Evolutionary conservation across 2,888 invertebrate genomes (phyloP).

Genomic region (Drosophila testacea): DNA sequence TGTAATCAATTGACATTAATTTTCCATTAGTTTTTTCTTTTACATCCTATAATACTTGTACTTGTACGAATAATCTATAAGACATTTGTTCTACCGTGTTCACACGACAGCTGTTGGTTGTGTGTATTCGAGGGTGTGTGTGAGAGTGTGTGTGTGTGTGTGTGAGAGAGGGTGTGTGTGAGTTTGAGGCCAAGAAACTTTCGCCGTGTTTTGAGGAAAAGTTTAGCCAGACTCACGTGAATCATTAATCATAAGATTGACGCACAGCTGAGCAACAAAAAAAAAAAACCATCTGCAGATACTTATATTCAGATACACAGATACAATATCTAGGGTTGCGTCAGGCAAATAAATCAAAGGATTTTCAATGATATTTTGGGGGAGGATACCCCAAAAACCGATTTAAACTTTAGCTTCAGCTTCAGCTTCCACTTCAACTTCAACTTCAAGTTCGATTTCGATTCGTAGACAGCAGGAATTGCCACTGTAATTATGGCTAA

Average conservation of each 20-base stretch:
- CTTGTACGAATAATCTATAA: constrained; percentile 17
- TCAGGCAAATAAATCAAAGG: constrained; percentile 26
- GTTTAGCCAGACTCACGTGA: constrained; percentile 24
- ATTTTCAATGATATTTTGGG: constrained; percentile 1
- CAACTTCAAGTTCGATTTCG: background rate
- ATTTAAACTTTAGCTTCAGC: background rate
- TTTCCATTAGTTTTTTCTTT: constrained; percentile 28
- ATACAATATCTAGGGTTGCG: constrained; percentile 8
- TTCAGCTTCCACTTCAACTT: background rate
- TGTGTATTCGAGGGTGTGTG: background rate
- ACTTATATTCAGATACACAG: constrained; percentile 14
- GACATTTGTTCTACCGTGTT: constrained; percentile 16
- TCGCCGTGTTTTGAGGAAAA: constrained; percentile 11
- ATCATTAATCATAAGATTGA: constrained; percentile 55
- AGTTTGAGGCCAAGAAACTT: constrained; percentile 21
- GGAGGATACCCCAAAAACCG: background rate
- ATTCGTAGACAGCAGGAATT: background rate
- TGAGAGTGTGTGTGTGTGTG: constrained; percentile 11
- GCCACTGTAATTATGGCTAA: constrained; percentile 15
- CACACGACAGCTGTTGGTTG: constrained; percentile 21
- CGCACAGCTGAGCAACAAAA: constrained; percentile 25
- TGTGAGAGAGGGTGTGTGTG: constrained; percentile 11
- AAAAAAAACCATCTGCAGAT: constrained; percentile 5
- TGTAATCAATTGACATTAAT: constrained; percentile 28
- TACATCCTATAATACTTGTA: constrained; percentile 17